A percentile compares a stretch with the other conserved stretches of the same genome.
phyloP scores from a whole-genome alignment of 2,797 vertebrate species.

The Hozukius guyotensis region DNA sequence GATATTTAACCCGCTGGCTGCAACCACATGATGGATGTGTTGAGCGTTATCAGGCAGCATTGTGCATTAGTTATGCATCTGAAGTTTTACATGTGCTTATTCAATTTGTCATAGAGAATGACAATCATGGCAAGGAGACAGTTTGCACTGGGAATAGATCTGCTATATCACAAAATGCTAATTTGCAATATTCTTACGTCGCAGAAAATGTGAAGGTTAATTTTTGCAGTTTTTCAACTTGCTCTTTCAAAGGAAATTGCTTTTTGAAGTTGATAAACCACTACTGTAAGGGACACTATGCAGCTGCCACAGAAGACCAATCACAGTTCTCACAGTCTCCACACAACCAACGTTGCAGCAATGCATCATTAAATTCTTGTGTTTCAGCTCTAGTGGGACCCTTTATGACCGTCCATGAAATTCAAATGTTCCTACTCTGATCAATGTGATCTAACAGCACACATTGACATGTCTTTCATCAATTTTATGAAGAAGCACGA shows the following conservation, averaged over 20 bases:
- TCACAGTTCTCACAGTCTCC: background rate
- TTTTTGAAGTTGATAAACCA: background rate
- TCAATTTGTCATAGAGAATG: background rate
- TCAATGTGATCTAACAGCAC: constrained; percentile 18
- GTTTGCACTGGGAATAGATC: background rate
- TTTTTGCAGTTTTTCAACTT: background rate
- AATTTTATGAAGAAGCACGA: background rate
- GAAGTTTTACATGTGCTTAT: background rate
- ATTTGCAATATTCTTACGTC: background rate
- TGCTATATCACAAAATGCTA: constrained; percentile 4
- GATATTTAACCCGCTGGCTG: constrained; percentile 20
- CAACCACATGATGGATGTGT: constrained; percentile 23
- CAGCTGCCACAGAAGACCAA: background rate
- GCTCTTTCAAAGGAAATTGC: constrained; percentile 3
- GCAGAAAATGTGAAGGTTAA: background rate
- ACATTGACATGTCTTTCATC: background rate
- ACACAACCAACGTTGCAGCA: background rate
- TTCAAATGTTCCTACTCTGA: background rate
- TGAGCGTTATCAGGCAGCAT: constrained; percentile 11
- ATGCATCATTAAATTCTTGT: constrained; percentile 12
- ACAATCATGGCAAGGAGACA: background rate
- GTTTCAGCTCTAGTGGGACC: background rate
- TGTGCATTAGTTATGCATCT: constrained; percentile 1
- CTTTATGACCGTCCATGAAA: background rate
- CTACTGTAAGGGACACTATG: background rate